phyloP scores from a whole-genome alignment of 2,797 vertebrate species.

The Coregonus suidteri region DNA sequence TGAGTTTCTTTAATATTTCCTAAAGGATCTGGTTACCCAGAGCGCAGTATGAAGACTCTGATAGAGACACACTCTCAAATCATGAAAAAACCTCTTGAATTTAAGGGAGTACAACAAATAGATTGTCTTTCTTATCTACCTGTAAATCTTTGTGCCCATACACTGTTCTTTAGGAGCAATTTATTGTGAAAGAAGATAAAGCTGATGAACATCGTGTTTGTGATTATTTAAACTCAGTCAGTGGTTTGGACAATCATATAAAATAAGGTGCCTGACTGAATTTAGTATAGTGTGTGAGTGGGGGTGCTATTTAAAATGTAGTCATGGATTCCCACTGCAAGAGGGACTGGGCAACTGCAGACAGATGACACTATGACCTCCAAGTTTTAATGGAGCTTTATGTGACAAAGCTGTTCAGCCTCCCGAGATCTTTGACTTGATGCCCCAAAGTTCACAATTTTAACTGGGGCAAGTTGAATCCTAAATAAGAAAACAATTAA shows the following conservation, averaged over 20 bases:
- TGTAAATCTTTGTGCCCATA: background rate
- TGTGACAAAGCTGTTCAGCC: background rate
- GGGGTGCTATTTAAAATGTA: slow-evolving; percentile 40
- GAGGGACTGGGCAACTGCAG: slow-evolving; percentile 65
- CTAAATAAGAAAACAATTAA: no score
- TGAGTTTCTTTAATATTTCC: no score
- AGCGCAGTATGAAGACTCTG: slow-evolving; percentile 76
- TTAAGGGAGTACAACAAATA: background rate
- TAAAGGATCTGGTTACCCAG: slow-evolving; percentile 78
- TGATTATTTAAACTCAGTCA: background rate
- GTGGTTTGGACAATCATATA: background rate
- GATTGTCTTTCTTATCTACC: background rate
- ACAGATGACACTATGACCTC: slow-evolving; percentile 12
- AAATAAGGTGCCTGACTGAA: background rate
- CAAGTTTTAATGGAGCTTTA: background rate
- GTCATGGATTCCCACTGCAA: slow-evolving; percentile 72
- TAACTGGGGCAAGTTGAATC: no score
- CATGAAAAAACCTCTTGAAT: background rate
- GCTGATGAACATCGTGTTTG: background rate
- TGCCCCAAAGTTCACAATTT: no score
- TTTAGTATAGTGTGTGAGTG: background rate
- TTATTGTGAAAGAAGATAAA: slow-evolving; percentile 10
- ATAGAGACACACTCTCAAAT: slow-evolving; percentile 22
- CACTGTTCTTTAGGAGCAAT: background rate
- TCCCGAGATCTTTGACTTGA: background rate